Evolutionary conservation across 2,797 vertebrate species (phyloP).

Genomic region (Potorous gilbertii): DNA sequence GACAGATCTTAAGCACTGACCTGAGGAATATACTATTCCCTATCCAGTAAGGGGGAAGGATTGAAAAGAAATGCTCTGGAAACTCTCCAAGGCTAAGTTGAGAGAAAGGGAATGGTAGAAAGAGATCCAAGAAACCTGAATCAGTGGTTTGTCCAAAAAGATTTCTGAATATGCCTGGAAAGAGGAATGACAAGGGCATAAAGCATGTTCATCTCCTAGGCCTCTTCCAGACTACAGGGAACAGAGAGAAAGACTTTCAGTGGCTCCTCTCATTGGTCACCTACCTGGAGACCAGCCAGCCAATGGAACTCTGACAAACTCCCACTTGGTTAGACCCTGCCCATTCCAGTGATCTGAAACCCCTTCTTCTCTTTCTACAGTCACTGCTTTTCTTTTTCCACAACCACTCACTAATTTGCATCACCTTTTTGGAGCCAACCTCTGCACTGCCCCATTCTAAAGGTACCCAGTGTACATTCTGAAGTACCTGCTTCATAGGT

Average conservation of each 20-base stretch:
- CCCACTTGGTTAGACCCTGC: not conserved
- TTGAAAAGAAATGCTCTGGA: conserved; percentile 23
- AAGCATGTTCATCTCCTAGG: not conserved
- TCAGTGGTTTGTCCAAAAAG: conserved; percentile 51
- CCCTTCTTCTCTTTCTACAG: not conserved
- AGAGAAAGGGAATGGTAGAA: conserved; percentile 42
- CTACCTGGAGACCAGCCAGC: not conserved
- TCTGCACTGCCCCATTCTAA: not conserved
- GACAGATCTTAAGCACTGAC: conserved; percentile 26
- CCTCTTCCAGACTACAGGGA: not conserved
- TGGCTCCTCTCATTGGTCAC: not conserved
- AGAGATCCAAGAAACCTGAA: conserved; percentile 38
- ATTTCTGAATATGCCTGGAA: conserved; percentile 56
- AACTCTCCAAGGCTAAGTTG: conserved; percentile 64
- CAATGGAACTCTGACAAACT: not conserved
- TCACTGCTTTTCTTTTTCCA: not conserved
- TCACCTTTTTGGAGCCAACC: not conserved
- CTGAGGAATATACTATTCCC: conserved; percentile 49
- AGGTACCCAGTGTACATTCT: not conserved
- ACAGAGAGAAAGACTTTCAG: not conserved
- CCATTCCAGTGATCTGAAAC: not conserved
- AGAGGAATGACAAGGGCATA: conserved; percentile 1
- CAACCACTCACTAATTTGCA: not conserved
- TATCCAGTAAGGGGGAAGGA: conserved; percentile 57
- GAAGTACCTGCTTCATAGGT: not conserved